These are phyloP conservation scores for Saimiri boliviensis DNA, from an alignment of 2,113 vertebrate species.

Conservation along the genomic window DNA sequence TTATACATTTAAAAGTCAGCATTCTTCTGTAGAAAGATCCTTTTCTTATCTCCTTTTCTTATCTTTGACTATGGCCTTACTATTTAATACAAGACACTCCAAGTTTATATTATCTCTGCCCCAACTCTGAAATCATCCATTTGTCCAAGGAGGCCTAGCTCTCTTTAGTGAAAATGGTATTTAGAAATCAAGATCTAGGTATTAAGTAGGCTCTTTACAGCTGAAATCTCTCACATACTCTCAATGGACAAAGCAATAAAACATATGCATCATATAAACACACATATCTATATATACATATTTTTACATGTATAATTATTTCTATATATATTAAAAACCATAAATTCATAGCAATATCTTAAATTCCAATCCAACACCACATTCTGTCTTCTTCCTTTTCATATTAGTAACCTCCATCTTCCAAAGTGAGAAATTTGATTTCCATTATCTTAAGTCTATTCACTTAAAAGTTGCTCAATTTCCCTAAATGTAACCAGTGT, in stretches of 20 bases:
- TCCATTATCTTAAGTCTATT: neutral
- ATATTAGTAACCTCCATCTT: neutral
- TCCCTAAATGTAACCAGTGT: neutral
- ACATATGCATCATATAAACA: neutral
- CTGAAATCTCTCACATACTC: neutral
- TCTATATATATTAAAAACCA: neutral
- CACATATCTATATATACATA: neutral
- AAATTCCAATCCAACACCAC: neutral
- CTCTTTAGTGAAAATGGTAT: neutral
- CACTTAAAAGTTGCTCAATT: neutral
- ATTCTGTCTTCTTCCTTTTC: neutral
- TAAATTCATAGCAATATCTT: neutral
- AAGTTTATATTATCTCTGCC: neutral
- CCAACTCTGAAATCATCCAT: neutral
- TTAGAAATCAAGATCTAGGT: conserved; percentile 37
- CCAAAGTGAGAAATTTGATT: neutral
- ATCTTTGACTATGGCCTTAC: neutral
- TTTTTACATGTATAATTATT: neutral
- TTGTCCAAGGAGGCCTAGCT: neutral
- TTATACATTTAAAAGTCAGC: conserved; percentile 6
- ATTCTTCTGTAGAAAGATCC: neutral
- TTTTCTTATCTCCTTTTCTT: neutral
- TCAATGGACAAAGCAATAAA: neutral
- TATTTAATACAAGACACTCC: neutral
- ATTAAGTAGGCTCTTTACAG: neutral